Base-by-base conservation (phyloP, 2,113 vertebrate species). In the Macrotis lagotis region DNA sequence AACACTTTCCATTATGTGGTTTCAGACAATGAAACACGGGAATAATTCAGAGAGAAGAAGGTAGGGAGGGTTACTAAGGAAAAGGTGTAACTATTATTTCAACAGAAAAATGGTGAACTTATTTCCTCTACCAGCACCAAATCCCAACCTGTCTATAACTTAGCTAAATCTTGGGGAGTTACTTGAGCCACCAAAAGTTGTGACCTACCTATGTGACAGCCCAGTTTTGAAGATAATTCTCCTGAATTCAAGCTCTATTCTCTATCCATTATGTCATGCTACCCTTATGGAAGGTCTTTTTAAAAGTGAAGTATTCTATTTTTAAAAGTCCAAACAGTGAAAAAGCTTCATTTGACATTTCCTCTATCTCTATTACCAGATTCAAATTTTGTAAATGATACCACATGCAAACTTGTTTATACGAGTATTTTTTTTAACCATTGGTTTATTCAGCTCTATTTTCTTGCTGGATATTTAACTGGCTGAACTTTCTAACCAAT, bases 401-500 rank as follows among this genome's bases (percentile, higher is more conserved):
- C n/a, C n/a, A 83, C 37, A 44, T 83, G n/a, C n/a, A 44, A 24
- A 83, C n/a, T 83, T 83, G n/a, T 83, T 83, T 83, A 24, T 44
- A 83, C 9, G n/a, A 83, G 19, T 83, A 83, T 44, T 83, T 83
- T 59, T 59, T 83, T 83, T 83, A 83, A 83, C 66, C 66, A 44
- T 83, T 83, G 8, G n/a, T 83, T 83, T 83, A 44, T 83, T 44
- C n/a, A 83, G 19, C n/a, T 83, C n/a, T 83, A 83, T 44, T 44
- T 83, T 83, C 66, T 44, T 83, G 66, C n/a, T 83, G n/a, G 66
- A 83, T 83, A n/a, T 2, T 83, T 19, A 16, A 83, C 7, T 83
- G 66, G n/a, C 66, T 83, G 66, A 83, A 44, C 66, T 83, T 83
- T 83, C 66, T 83, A 83, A 22, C 95, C 50, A 93, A 8, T 93